Conservation (phyloP, 92 coral and sea anemone species). For the Ricordea florida region DNA sequence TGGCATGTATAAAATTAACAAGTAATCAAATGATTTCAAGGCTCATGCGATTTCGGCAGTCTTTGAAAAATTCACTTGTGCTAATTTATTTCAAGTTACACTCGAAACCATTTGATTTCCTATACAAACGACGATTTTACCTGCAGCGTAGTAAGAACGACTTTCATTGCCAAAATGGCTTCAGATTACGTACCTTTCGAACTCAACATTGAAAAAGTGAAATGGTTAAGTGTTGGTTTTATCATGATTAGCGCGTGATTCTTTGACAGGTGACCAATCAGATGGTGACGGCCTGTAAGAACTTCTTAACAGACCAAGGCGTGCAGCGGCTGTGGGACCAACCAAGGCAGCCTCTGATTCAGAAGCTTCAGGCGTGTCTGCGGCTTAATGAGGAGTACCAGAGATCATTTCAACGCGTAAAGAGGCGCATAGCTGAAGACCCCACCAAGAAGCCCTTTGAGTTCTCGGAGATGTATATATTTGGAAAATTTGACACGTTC, state of each 20-base stretch:
- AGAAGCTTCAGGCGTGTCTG: slow-evolving; percentile 79
- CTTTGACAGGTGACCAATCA: slow-evolving; percentile 80
- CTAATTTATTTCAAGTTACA: too few relatives aligned
- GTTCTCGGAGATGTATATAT: slow-evolving; percentile 92
- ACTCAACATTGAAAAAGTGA: too few relatives aligned
- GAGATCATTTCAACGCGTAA: slow-evolving; percentile 81
- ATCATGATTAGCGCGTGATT: neutral
- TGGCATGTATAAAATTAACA: too few relatives aligned
- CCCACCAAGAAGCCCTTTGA: slow-evolving; percentile 83
- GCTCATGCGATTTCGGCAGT: too few relatives aligned
- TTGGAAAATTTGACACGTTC: slow-evolving; percentile 89
- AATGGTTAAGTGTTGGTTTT: too few relatives aligned
- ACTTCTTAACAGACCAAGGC: slow-evolving; percentile 79
- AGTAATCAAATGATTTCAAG: too few relatives aligned
- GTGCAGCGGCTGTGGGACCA: slow-evolving; percentile 87
- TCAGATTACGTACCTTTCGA: too few relatives aligned
- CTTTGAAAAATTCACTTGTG: too few relatives aligned
- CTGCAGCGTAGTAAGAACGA: too few relatives aligned
- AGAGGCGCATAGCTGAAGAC: slow-evolving; percentile 75
- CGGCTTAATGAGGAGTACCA: slow-evolving; percentile 78
- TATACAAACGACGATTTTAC: too few relatives aligned
- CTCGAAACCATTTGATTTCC: too few relatives aligned
- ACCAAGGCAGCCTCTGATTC: slow-evolving; percentile 84
- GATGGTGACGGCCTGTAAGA: slow-evolving; percentile 90
- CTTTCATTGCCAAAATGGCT: too few relatives aligned